phyloP scores from a whole-genome alignment of 2,797 vertebrate species.

The Discoglossus pictus region DNA sequence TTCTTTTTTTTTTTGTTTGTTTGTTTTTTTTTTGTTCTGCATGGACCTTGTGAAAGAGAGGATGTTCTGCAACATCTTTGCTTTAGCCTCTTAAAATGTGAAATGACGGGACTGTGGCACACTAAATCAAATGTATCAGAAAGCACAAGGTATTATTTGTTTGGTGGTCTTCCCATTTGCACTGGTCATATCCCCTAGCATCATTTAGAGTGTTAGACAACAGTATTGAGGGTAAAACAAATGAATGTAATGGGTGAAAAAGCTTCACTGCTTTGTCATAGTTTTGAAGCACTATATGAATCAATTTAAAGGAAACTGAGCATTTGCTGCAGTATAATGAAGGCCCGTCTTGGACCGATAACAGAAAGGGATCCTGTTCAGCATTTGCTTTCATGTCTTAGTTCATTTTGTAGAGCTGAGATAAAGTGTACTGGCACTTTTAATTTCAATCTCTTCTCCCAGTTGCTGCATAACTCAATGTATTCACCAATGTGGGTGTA shows the following conservation, averaged over 20 bases:
- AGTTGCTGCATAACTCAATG: conserved; percentile 72
- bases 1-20: conserved; percentile 61
- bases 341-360: conserved; percentile 66
- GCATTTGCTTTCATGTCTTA: conserved; percentile 73
- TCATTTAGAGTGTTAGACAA: conserved; percentile 62
- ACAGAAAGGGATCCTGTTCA: conserved; percentile 71
- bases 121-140: conserved; percentile 73
- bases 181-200: conserved; percentile 72
- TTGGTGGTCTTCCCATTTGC: conserved; percentile 74
- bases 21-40: conserved; percentile 77
- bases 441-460: conserved; percentile 73
- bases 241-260: conserved; percentile 73
- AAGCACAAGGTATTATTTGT: conserved; percentile 71
- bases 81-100: conserved; percentile 71
- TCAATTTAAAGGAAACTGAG: conserved; percentile 64
- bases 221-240: conserved; percentile 74
- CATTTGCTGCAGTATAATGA: conserved; percentile 60
- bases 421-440: conserved; percentile 74
- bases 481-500: conserved; percentile 70
- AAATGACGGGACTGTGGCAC: conserved; percentile 74
- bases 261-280: conserved; percentile 69
- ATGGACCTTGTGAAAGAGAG: conserved; percentile 76
- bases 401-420: conserved; percentile 67
- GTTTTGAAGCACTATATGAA: conserved; percentile 66
- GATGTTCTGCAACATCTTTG: conserved; percentile 75